phyloP scores from a whole-genome alignment of 2,113 vertebrate genomes.

The Lophotis ruficrista region DNA sequence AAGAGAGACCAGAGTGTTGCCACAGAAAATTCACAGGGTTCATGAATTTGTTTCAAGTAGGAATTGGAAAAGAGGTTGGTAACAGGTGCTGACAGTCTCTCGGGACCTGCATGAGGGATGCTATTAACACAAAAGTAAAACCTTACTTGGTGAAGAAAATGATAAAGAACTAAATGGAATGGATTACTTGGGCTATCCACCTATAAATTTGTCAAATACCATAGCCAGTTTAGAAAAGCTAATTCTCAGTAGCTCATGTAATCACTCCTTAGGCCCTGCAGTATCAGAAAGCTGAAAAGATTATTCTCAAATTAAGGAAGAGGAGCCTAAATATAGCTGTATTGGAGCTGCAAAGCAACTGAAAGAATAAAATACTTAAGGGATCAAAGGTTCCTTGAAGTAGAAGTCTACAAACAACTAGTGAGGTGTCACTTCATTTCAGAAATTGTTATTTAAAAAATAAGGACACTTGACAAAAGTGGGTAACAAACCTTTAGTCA shows the following conservation, averaged over 20 bases:
- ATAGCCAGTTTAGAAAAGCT: background rate
- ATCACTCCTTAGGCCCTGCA: background rate
- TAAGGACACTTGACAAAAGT: background rate
- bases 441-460: background rate
- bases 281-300: background rate
- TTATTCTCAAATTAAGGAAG: background rate
- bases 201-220: background rate
- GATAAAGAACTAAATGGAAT: background rate
- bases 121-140: background rate
- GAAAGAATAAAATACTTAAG: background rate
- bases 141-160: background rate
- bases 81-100: background rate
- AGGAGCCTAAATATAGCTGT: background rate
- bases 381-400: background rate
- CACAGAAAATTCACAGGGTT: background rate
- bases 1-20: background rate
- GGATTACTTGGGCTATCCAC: background rate
- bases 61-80: background rate
- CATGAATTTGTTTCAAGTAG: slow-evolving; percentile 10
- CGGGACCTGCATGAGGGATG: background rate
- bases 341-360: background rate
- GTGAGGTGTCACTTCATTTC: background rate
- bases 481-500: background rate
- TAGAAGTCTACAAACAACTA: background rate
- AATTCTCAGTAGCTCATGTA: background rate